Evolutionary conservation across 1,140 invertebrate genomes (phyloP).

Genomic region (Solenopsis fugax): DNA sequence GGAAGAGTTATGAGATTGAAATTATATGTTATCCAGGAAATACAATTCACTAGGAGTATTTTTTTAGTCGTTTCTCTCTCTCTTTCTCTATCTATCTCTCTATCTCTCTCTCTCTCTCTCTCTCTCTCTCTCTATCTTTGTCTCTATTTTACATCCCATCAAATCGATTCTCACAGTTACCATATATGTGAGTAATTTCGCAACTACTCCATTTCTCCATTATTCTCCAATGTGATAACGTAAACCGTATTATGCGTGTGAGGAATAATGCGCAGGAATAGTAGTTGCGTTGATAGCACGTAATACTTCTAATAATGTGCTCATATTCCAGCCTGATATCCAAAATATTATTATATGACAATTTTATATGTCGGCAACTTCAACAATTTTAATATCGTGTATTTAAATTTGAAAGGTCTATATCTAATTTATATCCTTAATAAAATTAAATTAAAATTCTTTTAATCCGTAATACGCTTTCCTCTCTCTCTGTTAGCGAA

Average conservation of each 20-base stretch:
- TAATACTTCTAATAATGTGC: neutral
- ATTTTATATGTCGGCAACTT: constrained; percentile 11
- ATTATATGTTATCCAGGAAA: neutral
- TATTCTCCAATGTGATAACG: constrained; percentile 34
- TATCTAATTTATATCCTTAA: neutral
- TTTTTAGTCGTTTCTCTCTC: neutral
- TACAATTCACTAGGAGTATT: neutral
- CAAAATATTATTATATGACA: constrained; percentile 5
- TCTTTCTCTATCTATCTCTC: neutral
- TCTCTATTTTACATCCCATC: neutral
- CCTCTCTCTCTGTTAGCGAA: no score
- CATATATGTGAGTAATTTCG: constrained; percentile 36
- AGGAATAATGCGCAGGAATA: constrained; percentile 17
- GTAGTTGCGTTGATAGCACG: constrained; percentile 34
- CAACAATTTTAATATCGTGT: neutral
- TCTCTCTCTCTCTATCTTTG: neutral
- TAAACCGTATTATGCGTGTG: constrained; percentile 18
- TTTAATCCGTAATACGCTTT: neutral
- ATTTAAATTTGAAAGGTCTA: neutral
- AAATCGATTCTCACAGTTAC: constrained; percentile 38
- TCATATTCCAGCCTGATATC: neutral
- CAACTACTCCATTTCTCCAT: constrained; percentile 41
- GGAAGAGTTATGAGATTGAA: neutral
- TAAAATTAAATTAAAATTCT: neutral
- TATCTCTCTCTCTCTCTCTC: neutral